phyloP scores from a whole-genome alignment of 1,140 invertebrate genomes.

The Drosophila cardini region DNA sequence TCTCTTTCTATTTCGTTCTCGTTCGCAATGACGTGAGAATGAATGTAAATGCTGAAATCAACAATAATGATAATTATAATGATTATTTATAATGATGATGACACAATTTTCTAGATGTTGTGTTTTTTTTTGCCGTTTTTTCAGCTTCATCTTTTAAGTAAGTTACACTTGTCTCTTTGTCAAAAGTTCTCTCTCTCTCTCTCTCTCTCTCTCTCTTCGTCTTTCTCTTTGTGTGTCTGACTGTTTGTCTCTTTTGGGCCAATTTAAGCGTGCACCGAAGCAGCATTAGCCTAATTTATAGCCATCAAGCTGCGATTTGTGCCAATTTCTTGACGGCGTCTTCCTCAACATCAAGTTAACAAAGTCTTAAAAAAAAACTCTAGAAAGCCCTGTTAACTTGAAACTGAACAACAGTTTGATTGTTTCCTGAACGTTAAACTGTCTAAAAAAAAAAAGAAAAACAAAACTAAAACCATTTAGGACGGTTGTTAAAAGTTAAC shows the following conservation, averaged over 20 bases:
- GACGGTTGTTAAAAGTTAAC: neutral
- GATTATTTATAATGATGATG: constrained; percentile 35
- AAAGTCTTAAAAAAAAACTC: constrained; percentile 5
- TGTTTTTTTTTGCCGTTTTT: constrained; percentile 2
- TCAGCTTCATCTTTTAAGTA: constrained; percentile 20
- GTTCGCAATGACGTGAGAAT: constrained; percentile 40
- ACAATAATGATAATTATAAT: constrained; percentile 49
- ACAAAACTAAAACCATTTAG: neutral
- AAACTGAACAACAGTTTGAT: constrained; percentile 12
- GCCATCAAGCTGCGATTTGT: constrained; percentile 72
- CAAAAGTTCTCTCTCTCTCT: constrained; percentile 18
- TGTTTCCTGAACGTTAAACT: constrained; percentile 21
- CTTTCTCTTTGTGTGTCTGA: constrained; percentile 16
- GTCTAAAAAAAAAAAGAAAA: constrained; percentile 5
- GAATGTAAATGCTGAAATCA: constrained; percentile 48
- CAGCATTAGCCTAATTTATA: constrained; percentile 62
- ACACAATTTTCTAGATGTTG: constrained; percentile 31
- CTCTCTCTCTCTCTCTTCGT: constrained; percentile 1
- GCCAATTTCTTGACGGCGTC: constrained; percentile 53
- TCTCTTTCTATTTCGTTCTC: neutral
- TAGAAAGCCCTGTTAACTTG: constrained; percentile 1
- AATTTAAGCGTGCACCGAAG: constrained; percentile 28
- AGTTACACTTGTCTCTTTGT: constrained; percentile 28
- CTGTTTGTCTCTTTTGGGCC: constrained; percentile 8
- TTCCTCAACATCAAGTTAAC: constrained; percentile 14